Evolutionary conservation across 2,113 vertebrate genomes (phyloP).

Genomic region (Urocynchramus pylzowi): DNA sequence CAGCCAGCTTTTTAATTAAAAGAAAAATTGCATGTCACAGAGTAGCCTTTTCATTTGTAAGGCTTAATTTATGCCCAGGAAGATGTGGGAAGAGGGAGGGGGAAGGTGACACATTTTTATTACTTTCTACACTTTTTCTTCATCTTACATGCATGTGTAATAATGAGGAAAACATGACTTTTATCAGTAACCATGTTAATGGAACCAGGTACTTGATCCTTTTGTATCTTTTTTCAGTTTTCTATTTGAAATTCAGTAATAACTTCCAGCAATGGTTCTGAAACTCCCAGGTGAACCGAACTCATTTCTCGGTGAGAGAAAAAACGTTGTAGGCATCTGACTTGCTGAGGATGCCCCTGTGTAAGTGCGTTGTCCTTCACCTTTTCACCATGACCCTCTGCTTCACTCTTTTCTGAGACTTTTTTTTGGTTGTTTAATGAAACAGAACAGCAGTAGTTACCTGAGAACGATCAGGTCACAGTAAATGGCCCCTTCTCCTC

Average conservation of each 20-base stretch:
- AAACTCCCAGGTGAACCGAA: slow-evolving; percentile 23
- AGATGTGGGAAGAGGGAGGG: slow-evolving; percentile 58
- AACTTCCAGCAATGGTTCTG: slow-evolving; percentile 52
- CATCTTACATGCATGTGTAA: slow-evolving; percentile 76
- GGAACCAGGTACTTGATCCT: slow-evolving; percentile 70
- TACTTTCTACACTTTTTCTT: slow-evolving; percentile 75
- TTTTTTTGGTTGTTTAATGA: not conserved
- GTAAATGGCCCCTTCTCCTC: not conserved
- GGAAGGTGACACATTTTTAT: slow-evolving; percentile 73
- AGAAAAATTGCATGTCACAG: slow-evolving; percentile 91
- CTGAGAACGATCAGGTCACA: not conserved
- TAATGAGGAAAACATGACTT: slow-evolving; percentile 73
- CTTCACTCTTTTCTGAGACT: slow-evolving; percentile 14
- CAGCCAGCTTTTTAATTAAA: slow-evolving; percentile 79
- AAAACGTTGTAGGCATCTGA: slow-evolving; percentile 10
- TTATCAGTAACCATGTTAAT: slow-evolving; percentile 76
- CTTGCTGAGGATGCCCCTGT: slow-evolving; percentile 5
- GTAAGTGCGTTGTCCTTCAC: not conserved
- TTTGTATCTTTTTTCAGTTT: slow-evolving; percentile 73
- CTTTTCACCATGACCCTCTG: not conserved
- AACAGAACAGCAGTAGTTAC: not conserved
- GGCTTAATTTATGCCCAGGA: slow-evolving; percentile 74
- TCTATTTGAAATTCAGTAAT: slow-evolving; percentile 67
- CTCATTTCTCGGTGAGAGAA: slow-evolving; percentile 35
- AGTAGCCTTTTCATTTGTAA: slow-evolving; percentile 72